These are phyloP conservation scores for Sebastes matsubarae DNA, from an alignment of 2,797 vertebrate genomes.

Conservation along the genomic window DNA sequence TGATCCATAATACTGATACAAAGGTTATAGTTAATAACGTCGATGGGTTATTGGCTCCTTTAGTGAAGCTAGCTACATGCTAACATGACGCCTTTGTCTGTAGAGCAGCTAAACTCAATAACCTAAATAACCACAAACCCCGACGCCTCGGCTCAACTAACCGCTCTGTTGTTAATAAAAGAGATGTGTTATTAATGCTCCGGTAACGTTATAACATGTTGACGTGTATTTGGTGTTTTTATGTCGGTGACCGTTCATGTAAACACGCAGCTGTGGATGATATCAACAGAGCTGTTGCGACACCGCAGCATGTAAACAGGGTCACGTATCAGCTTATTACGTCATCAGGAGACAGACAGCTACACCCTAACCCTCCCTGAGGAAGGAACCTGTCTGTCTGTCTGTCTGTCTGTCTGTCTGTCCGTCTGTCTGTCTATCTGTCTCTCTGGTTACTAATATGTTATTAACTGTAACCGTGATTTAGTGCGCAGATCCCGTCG, in stretches of 20 bases:
- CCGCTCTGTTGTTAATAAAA: neutral
- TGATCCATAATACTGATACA: rapidly evolving
- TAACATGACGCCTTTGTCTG: neutral
- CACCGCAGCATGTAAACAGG: constrained; percentile 27
- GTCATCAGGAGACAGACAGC: neutral
- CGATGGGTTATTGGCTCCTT: neutral
- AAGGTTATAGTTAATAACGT: neutral
- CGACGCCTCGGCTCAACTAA: neutral
- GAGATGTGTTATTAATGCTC: neutral
- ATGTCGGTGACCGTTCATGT: neutral
- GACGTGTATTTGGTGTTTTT: neutral
- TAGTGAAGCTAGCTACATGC: neutral
- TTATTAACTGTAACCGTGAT: too few species aligned
- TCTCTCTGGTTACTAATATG: too few species aligned
- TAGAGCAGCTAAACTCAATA: too few species aligned
- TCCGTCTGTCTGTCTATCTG: too few species aligned
- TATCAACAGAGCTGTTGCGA: constrained; percentile 1
- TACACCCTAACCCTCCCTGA: neutral
- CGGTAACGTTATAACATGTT: too few species aligned
- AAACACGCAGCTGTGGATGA: neutral
- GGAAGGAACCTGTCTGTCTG: neutral
- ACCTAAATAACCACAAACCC: neutral
- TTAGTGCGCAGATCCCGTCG: too few species aligned
- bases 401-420: too few species aligned
- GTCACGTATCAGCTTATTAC: neutral